Evolutionary conservation across 2,113 vertebrate genomes (phyloP).

Genomic region (Dermatemys mawii): DNA sequence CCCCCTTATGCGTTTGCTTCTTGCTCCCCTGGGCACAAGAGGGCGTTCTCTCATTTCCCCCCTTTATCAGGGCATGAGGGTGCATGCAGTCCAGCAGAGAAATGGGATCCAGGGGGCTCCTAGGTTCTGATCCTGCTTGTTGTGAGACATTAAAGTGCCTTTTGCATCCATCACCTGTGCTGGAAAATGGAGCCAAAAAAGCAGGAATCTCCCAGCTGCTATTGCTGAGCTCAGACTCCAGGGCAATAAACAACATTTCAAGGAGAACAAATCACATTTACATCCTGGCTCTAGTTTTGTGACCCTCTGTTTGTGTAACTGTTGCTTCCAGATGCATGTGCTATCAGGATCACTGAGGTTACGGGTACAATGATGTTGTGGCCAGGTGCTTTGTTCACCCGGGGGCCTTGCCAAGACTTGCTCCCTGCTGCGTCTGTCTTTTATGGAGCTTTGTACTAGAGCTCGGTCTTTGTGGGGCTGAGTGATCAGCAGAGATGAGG

Average conservation of each 20-base stretch:
- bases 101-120: not conserved
- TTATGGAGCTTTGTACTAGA: not conserved
- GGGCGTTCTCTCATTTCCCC: not conserved
- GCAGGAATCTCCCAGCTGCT: rapidly evolving
- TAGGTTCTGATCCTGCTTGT: not conserved
- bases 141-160: not conserved
- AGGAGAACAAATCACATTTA: not conserved
- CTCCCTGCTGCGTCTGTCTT: rapidly evolving
- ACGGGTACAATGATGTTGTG: not conserved
- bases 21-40: not conserved
- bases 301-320: not conserved
- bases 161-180: rapidly evolving
- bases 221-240: not conserved
- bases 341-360: not conserved
- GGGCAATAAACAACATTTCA: not conserved
- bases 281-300: not conserved
- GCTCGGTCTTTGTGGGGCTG: not conserved
- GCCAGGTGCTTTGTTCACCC: not conserved
- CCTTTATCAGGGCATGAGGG: not conserved
- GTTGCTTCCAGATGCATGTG: too few relatives aligned
- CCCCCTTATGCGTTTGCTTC: not conserved
- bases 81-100: not conserved
- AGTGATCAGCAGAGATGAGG: not conserved
- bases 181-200: not conserved
- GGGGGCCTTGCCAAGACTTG: not conserved